Evolutionary conservation across 2,797 vertebrate genomes (phyloP).

Genomic region (Cygnus olor): DNA sequence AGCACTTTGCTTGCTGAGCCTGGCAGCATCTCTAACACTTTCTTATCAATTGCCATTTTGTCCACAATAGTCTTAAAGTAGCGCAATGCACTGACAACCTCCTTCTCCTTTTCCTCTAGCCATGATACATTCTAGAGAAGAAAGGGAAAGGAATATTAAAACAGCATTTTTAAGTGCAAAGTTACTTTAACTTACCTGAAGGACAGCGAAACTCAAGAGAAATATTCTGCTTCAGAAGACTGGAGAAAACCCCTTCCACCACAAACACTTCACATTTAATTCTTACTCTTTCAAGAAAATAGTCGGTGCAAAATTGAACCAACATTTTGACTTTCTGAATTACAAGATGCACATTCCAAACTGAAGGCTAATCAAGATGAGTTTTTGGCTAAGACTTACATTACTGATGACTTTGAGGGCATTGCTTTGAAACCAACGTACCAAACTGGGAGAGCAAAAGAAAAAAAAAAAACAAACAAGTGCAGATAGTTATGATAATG

Average conservation of each 20-base stretch:
- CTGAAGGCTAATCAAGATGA: neutral
- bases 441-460: neutral
- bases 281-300: neutral
- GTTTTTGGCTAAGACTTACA: neutral
- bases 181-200: neutral
- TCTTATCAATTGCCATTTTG: constrained; percentile 97
- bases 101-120: constrained; percentile 96
- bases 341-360: neutral
- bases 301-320: neutral
- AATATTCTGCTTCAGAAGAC: neutral
- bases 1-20: constrained; percentile 97
- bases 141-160: neutral
- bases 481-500: neutral
- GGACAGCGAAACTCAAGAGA: neutral
- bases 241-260: neutral
- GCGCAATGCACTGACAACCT: constrained; percentile 94
- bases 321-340: neutral
- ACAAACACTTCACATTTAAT: neutral
- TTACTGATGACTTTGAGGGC: neutral
- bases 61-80: constrained; percentile 99
- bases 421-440: neutral
- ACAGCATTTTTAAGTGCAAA: neutral
- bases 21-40: constrained; percentile 97
- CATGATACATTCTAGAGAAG: constrained; percentile 89
- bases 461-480: neutral